Conservation (phyloP, 2,888 invertebrate species). For the Platycheirus albimanus region DNA sequence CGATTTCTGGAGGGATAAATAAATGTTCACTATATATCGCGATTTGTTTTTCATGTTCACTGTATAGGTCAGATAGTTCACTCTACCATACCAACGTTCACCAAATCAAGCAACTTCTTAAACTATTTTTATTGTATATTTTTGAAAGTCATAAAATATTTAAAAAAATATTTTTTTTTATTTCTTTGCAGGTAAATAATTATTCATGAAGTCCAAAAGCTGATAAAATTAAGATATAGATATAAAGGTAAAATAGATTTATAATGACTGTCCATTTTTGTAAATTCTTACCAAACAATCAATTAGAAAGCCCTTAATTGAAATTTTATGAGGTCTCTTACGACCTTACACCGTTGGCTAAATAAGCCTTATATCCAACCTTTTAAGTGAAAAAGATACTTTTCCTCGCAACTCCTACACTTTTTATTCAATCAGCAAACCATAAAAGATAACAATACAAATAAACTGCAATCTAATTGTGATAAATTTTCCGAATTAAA, state of each 20-base stretch:
- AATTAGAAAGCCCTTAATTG: not conserved
- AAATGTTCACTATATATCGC: too few relatives aligned
- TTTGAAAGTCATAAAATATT: too few relatives aligned
- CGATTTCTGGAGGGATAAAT: too few relatives aligned
- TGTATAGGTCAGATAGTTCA: too few relatives aligned
- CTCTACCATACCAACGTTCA: too few relatives aligned
- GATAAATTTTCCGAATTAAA: slow-evolving; percentile 46
- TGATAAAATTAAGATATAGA: too few relatives aligned
- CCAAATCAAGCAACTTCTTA: too few relatives aligned
- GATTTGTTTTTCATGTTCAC: too few relatives aligned
- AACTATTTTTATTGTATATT: too few relatives aligned
- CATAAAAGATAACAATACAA: not conserved
- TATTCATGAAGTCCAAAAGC: not conserved
- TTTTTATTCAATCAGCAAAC: slow-evolving; percentile 1
- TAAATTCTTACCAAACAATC: not conserved
- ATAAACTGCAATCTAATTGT: slow-evolving; percentile 35
- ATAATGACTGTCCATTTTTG: not conserved
- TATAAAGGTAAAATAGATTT: not conserved
- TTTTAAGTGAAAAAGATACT: not conserved
- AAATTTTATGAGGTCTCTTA: not conserved
- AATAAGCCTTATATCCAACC: too few relatives aligned
- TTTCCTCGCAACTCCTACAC: not conserved
- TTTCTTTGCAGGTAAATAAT: not conserved
- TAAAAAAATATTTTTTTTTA: too few relatives aligned
- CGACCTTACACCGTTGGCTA: too few relatives aligned